A percentile compares a stretch with the other conserved stretches of the same genome.
phyloP scores from a whole-genome alignment of 2,888 invertebrate genomes.

The Aphrophora alni region DNA sequence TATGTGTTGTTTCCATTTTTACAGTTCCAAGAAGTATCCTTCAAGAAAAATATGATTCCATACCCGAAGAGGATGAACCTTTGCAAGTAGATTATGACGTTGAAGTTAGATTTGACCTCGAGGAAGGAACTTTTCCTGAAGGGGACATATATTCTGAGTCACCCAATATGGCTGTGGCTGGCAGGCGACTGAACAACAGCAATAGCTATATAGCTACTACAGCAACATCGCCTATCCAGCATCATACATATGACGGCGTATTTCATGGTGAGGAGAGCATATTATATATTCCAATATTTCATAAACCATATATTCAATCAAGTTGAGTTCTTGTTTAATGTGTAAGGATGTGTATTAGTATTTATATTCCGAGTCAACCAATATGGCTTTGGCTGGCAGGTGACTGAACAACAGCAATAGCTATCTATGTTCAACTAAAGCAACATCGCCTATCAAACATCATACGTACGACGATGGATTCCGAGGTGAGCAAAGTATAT shows the following conservation, averaged over 20 bases:
- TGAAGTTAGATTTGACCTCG: slow-evolving; percentile 58
- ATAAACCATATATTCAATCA: too few relatives aligned
- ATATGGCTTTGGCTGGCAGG: slow-evolving; percentile 27
- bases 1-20: too few relatives aligned
- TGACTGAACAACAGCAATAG: not conserved
- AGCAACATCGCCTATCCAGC: not conserved
- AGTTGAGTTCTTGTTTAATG: too few relatives aligned
- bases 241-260: not conserved
- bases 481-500: not conserved
- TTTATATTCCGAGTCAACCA: too few relatives aligned
- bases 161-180: slow-evolving; percentile 27
- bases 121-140: slow-evolving; percentile 55
- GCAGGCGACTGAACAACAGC: slow-evolving; percentile 16
- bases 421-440: not conserved
- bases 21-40: slow-evolving; percentile 83
- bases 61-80: slow-evolving; percentile 75
- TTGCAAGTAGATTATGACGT: slow-evolving; percentile 47
- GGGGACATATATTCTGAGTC: slow-evolving; percentile 32
- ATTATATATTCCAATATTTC: too few relatives aligned
- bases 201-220: not conserved
- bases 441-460: not conserved
- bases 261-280: not conserved
- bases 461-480: not conserved
- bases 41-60: slow-evolving; percentile 81
- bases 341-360: too few relatives aligned